These are phyloP conservation scores for Coenonympha glycerion DNA, from an alignment of 2,888 invertebrate species.

Conservation along the genomic window DNA sequence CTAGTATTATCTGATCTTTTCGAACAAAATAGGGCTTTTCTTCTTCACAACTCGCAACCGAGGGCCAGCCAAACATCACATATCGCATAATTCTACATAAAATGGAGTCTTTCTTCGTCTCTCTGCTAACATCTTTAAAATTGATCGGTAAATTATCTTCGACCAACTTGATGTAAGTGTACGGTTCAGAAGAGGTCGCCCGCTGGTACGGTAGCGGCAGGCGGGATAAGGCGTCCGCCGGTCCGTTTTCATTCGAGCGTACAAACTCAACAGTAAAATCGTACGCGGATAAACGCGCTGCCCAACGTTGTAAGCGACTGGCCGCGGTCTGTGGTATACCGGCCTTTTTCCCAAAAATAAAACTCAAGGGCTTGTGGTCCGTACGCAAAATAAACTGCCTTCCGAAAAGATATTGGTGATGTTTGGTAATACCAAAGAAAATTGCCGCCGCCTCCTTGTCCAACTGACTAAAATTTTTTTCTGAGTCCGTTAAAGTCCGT, in stretches of 20 bases:
- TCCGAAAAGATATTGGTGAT: slow-evolving; percentile 23
- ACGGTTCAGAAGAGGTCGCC: background rate
- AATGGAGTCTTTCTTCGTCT: slow-evolving; percentile 14
- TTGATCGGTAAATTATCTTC: slow-evolving; percentile 18
- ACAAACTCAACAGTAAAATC: slow-evolving; percentile 23
- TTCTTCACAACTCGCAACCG: background rate
- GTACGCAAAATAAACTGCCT: slow-evolving; percentile 7
- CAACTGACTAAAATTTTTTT: slow-evolving; percentile 22
- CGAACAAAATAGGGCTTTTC: background rate
- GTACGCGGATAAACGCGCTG: too few relatives aligned
- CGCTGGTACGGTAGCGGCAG: slow-evolving; percentile 19
- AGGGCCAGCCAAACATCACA: slow-evolving; percentile 30
- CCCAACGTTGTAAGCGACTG: too few relatives aligned
- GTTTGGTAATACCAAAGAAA: slow-evolving; percentile 26
- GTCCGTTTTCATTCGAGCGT: slow-evolving; percentile 21
- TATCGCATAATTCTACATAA: slow-evolving; percentile 27
- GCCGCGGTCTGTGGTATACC: too few relatives aligned
- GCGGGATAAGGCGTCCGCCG: slow-evolving; percentile 29
- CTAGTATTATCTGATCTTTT: background rate
- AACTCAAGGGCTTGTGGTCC: too few relatives aligned
- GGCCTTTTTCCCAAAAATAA: too few relatives aligned
- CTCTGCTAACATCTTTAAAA: slow-evolving; percentile 20
- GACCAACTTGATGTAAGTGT: slow-evolving; percentile 14
- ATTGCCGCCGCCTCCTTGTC: slow-evolving; percentile 28
- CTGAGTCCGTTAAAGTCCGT: slow-evolving; percentile 22